These are phyloP conservation scores for Hippoglossus hippoglossus DNA, from an alignment of 2,797 vertebrate genomes.

Conservation along the genomic window DNA sequence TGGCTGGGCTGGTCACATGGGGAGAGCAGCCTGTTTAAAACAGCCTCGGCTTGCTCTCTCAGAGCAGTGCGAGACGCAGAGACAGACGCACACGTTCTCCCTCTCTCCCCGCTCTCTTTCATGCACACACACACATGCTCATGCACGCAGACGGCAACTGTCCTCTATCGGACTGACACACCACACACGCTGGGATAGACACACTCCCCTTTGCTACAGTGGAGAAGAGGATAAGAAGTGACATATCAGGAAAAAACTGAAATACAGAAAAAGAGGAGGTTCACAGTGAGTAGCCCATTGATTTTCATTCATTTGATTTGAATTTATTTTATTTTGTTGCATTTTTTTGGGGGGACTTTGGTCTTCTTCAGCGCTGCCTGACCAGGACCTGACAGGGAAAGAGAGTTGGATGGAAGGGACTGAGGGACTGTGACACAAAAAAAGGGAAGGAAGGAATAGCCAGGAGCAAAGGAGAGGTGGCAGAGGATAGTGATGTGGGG, in stretches of 20 bases:
- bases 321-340: conserved; percentile 2
- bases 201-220: conserved; percentile 61
- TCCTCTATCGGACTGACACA: conserved; percentile 74
- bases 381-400: conserved; percentile 41
- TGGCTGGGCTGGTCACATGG: conserved; percentile 91
- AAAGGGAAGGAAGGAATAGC: not conserved
- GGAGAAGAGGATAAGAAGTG: conserved; percentile 76
- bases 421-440: conserved; percentile 1
- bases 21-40: conserved; percentile 86
- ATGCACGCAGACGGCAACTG: conserved; percentile 70
- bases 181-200: conserved; percentile 69
- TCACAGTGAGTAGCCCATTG: conserved; percentile 69
- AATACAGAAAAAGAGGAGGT: conserved; percentile 49
- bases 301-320: conserved; percentile 41
- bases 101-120: conserved; percentile 35
- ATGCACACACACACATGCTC: conserved; percentile 44
- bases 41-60: conserved; percentile 80
- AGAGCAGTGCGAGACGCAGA: conserved; percentile 81
- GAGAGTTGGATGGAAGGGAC: conserved; percentile 58
- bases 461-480: conserved; percentile 38
- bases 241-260: conserved; percentile 66
- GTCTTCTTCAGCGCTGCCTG: conserved; percentile 38
- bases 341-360: conserved; percentile 25
- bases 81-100: conserved; percentile 69
- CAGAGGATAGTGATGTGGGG: conserved; percentile 53